These are phyloP conservation scores for Megalonaias nervosa DNA, from an alignment of 1,140 invertebrate species.

Conservation along the genomic window DNA sequence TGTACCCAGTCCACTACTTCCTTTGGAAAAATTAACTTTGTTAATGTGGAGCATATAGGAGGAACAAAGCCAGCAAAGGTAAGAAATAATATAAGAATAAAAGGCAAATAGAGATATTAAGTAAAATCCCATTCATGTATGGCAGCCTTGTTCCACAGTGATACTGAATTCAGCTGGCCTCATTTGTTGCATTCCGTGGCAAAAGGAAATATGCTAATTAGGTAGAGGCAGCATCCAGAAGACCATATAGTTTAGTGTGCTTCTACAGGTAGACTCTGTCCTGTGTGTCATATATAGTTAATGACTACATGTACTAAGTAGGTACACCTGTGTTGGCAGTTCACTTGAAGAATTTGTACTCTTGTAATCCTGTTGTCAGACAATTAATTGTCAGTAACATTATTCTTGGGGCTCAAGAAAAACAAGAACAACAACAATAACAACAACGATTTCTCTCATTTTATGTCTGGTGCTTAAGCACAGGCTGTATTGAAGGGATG, in stretches of 20 bases:
- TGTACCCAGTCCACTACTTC: constrained; percentile 13
- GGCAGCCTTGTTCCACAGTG: background rate
- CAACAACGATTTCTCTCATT: no score
- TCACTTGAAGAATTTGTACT: no score
- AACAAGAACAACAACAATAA: no score
- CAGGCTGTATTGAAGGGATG: no score
- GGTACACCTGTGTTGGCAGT: no score
- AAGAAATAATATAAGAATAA: background rate
- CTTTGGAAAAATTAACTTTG: constrained; percentile 59
- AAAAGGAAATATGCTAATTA: background rate
- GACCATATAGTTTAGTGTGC: background rate
- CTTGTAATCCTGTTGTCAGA: no score
- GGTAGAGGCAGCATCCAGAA: background rate
- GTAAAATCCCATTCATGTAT: background rate
- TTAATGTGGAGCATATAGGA: constrained; percentile 50
- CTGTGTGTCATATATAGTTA: no score
- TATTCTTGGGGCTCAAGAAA: no score
- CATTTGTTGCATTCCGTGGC: background rate
- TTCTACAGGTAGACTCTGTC: no score
- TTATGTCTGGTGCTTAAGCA: no score
- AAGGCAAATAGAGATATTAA: background rate
- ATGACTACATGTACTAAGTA: no score
- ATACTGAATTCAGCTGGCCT: background rate
- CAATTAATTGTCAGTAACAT: no score
- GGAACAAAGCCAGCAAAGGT: constrained; percentile 60